A percentile compares a stretch with the other conserved stretches of the same genome.
Evolutionary conservation across 2,113 vertebrate species (phyloP).

Genomic region (Oncorhynchus masou): DNA sequence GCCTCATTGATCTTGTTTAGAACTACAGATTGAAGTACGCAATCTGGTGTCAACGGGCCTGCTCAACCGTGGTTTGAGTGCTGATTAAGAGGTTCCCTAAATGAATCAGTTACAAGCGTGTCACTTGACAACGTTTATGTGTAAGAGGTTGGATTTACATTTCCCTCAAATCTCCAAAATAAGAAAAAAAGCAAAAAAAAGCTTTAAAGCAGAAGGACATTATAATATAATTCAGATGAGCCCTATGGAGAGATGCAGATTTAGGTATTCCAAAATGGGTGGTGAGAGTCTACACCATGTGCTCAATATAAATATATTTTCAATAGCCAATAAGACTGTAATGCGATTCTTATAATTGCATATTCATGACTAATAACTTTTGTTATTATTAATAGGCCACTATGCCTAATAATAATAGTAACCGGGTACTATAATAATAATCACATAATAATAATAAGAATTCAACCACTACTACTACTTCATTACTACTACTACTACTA

Average conservation of each 20-base stretch:
- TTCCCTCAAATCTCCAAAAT: neutral
- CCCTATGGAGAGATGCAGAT: neutral
- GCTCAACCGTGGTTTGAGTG: constrained; percentile 39
- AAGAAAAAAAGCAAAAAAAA: neutral
- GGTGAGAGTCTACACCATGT: neutral
- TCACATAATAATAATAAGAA: neutral
- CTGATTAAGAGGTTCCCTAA: constrained; percentile 57
- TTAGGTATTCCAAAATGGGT: neutral
- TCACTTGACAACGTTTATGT: constrained; percentile 53
- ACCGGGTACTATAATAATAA: neutral
- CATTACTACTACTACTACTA: too few relatives aligned
- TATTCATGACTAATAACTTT: constrained; percentile 27
- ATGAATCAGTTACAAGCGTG: constrained; percentile 27
- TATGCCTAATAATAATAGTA: neutral
- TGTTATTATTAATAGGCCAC: neutral
- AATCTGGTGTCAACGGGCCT: constrained; percentile 46
- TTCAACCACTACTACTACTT: neutral
- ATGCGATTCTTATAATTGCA: constrained; percentile 31
- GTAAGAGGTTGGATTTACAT: constrained; percentile 33
- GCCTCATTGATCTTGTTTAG: constrained; percentile 59
- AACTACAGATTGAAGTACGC: constrained; percentile 55
- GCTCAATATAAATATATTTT: constrained; percentile 33
- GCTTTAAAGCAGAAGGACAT: neutral
- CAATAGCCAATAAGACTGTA: constrained; percentile 38
- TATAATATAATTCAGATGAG: neutral